phyloP scores from a whole-genome alignment of 2,113 vertebrate species.

The Ctenomys sociabilis region DNA sequence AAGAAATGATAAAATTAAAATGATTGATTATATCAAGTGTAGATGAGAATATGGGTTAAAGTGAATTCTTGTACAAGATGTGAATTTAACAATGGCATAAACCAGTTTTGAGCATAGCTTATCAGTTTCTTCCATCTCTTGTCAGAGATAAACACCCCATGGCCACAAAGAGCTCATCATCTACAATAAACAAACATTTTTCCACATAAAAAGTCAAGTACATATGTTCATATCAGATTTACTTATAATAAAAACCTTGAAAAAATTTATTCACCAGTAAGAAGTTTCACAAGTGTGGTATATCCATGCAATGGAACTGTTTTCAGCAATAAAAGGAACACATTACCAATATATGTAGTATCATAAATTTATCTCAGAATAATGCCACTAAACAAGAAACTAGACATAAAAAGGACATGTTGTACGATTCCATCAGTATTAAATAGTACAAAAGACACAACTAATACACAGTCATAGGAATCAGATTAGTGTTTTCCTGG shows the following conservation, averaged over 20 bases:
- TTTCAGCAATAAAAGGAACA: not conserved
- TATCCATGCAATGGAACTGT: not conserved
- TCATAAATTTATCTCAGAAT: not conserved
- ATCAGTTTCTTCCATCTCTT: not conserved
- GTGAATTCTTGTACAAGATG: not conserved
- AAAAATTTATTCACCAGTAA: not conserved
- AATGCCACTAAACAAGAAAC: not conserved
- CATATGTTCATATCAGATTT: not conserved
- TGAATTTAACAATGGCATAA: not conserved
- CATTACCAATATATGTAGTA: fast-evolving
- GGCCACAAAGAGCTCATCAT: not conserved
- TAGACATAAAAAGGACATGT: not conserved
- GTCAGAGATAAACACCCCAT: not conserved
- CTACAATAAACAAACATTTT: not conserved
- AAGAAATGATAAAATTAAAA: not conserved
- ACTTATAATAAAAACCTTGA: not conserved
- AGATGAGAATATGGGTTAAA: not conserved
- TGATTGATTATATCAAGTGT: not conserved
- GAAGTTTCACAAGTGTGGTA: not conserved
- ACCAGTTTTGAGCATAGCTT: not conserved
- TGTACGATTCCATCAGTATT: not conserved
- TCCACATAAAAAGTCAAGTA: not conserved
- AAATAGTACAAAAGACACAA: not conserved
- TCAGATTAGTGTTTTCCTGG: not conserved
- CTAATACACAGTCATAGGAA: too few species aligned